Evolutionary conservation across 2,888 invertebrate genomes (phyloP), one percentile per base, ranked within the genome.

Genomic region (Tinea trinotella): DNA sequence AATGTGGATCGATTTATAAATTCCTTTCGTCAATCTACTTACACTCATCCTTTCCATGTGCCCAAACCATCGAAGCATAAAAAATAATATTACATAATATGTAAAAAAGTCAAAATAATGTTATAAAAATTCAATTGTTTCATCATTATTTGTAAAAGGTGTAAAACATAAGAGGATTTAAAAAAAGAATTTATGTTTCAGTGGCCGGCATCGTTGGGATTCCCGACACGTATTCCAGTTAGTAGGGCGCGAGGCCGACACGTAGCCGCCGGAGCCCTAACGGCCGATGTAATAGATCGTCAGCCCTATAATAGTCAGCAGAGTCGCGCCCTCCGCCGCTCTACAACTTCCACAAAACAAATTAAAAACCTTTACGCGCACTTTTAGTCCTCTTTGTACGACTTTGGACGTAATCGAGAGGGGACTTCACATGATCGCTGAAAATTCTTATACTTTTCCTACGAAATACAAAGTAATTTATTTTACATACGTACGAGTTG

Each of bases 161-260:
- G 30, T n/a, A 7, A 30, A 30, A n/a, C 4, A 30, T 4, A 40
- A 40, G 13, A 3, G 40, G 12, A 2, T 40, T 40, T 40, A 40
- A 40, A 40, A 13, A 40, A 5, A 15, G n/a, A 40, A 40, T 40
- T 40, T 40, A 6, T 40, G 30, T 30, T 30, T 30, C 30, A 30
- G 30, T 30, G 40, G 15, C 13, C 40, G 40, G 2, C 13, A 7
- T 7, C 5, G 13, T 74, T 61, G 59, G 64, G 36, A 79, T 65
- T 61, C 76, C 56, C 61, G 64, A 68, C 82, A 82, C 81, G 81
- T 81, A 73, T 65, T 59, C 64, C 76, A 67, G 79, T 79, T 78
- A 80, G 76, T 78, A 74, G 80, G 79, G 77, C 76, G 75, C 72
- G 71, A 70, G 75, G 71, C 75, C 74, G 66, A 74, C 82, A 81